Evolutionary conservation across 1,140 invertebrate genomes (phyloP).

Genomic region (Caenorhabditis tropicalis): DNA sequence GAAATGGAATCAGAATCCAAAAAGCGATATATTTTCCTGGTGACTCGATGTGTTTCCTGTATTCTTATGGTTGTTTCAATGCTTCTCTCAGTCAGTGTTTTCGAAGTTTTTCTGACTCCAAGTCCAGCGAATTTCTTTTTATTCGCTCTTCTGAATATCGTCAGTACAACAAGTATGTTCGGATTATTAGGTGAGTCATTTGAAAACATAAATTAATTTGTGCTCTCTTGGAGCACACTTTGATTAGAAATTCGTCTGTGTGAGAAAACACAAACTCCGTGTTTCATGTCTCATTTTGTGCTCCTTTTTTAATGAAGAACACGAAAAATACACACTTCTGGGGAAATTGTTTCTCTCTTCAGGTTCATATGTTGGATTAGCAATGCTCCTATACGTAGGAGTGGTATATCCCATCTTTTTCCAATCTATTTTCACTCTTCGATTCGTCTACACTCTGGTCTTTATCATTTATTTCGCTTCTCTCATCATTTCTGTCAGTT

Average conservation of each 20-base stretch:
- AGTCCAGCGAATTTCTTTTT: neutral
- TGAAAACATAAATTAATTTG: neutral
- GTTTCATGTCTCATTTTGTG: no score
- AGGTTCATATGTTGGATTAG: neutral
- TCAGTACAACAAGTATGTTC: neutral
- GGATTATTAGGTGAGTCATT: neutral
- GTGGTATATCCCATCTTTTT: neutral
- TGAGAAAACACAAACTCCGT: no score
- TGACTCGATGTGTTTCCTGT: conserved; percentile 14
- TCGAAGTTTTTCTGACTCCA: neutral
- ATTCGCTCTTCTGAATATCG: neutral
- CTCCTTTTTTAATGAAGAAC: neutral
- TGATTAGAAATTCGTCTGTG: no score
- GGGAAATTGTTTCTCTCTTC: neutral
- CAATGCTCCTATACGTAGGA: neutral
- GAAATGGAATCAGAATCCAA: neutral
- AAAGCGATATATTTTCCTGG: neutral
- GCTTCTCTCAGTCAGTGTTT: neutral
- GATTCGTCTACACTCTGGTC: neutral
- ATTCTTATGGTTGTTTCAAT: neutral
- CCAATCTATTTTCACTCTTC: neutral
- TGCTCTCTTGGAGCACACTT: no score
- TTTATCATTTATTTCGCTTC: neutral
- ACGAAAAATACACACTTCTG: neutral
- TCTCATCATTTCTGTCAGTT: neutral